Base-by-base conservation (phyloP, 2,797 vertebrate species). In the Acipenser oxyrinchus region DNA sequence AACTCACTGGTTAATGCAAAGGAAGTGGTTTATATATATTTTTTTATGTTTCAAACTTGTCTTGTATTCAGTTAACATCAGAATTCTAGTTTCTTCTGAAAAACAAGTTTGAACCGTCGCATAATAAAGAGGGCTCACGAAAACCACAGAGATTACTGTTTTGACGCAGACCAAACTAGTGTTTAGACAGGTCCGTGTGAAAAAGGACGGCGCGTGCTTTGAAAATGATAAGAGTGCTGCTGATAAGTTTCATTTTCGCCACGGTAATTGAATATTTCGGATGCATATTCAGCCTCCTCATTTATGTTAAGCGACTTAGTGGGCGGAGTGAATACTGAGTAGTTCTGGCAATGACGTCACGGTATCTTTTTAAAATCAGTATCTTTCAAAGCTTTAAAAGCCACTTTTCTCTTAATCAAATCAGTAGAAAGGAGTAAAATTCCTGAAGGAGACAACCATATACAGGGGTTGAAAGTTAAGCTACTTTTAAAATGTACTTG, bases 121-220 rank as follows among this genome's bases (percentile, higher is more conserved):
- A 75, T 68, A 81, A 84, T 71, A 81, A 80, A 68, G 23, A 78
- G 74, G 15, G 15, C 72, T 78, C 72, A 78, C 74, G 73, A 75
- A 74, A 87, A 87, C 87, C 86, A 86, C 86, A 88, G 83, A 83
- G 88, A 87, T 80, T 77, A 77, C 70, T 77, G 76, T 78, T 82
- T 70, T 82, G 84, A 86, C 76, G 75, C 76, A 74, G 83, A 82
- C 78, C 23, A 37, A 37, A 37, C 23, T 37, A 37, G 23, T 76
- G 74, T 70, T 73, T 75, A 77, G 80, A 75, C 75, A 77, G 48
- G 15, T 71, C 15, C 79, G 23, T 37, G 23, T 76, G 81, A 69
- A 73, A 73, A 67, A 67, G 71, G 73, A 70, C 62, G 66, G 59
- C 77, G 80, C 81, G 10, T 70, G 75, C 71, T 70, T 60, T 73